Evolutionary conservation across 1,140 invertebrate genomes (phyloP).

Genomic region (Rhagoletis zephyria): DNA sequence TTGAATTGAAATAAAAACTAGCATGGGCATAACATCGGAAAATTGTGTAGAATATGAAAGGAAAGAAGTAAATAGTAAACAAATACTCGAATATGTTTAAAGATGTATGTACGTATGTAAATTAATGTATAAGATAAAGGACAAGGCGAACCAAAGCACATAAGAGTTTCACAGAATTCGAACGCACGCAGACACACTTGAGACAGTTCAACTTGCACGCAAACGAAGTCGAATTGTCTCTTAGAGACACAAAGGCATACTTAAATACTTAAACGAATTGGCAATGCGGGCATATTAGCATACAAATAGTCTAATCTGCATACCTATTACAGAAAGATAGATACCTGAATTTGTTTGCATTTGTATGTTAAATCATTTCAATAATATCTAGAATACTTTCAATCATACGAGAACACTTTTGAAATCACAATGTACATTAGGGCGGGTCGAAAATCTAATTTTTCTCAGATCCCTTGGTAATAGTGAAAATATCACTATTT

Average conservation of each 20-base stretch:
- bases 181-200: conserved; percentile 32
- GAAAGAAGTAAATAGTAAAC: neutral
- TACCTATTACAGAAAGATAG: neutral
- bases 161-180: neutral
- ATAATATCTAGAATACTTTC: neutral
- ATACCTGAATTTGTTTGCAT: neutral
- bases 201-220: conserved; percentile 27
- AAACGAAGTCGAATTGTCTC: neutral
- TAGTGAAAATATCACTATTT: no score
- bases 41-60: conserved; percentile 1
- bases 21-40: conserved; percentile 36
- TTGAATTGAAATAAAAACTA: conserved; percentile 1
- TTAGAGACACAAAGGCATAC: neutral
- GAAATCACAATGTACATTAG: no score
- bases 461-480: no score
- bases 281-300: neutral
- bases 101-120: neutral
- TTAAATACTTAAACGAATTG: neutral
- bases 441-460: no score
- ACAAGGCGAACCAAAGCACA: neutral
- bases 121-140: no score
- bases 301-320: neutral
- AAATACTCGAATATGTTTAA: neutral
- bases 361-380: neutral
- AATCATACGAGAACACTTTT: no score